Percentiles rank a stretch among this genome's conserved stretches.
Conservation (phyloP, 2,797 vertebrate species). For the Rhadinocentrus ornatus region DNA sequence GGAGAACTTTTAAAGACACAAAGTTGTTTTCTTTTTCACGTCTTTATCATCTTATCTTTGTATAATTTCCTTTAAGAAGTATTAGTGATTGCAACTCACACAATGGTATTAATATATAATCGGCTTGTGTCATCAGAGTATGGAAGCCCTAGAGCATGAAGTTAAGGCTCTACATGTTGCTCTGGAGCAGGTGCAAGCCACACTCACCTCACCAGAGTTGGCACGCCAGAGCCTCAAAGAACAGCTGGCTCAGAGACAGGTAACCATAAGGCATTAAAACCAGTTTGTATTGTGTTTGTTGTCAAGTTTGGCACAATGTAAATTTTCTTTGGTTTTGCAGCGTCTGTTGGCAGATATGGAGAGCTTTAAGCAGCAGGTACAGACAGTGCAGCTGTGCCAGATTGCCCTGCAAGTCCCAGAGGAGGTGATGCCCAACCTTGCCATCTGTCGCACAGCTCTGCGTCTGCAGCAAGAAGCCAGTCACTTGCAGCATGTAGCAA, state of each 20-base stretch:
- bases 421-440: conserved; percentile 88
- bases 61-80: background rate
- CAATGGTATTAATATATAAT: background rate
- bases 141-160: conserved; percentile 93
- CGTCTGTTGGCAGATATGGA: conserved; percentile 94
- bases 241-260: conserved; percentile 95
- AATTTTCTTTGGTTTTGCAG: conserved; percentile 71
- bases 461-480: conserved; percentile 95
- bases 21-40: background rate
- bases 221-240: conserved; percentile 94
- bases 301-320: background rate
- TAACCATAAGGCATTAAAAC: conserved; percentile 53
- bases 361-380: conserved; percentile 94
- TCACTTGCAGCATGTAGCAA: conserved; percentile 93
- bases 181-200: conserved; percentile 92
- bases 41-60: background rate
- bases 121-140: conserved; percentile 83
- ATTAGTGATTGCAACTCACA: background rate
- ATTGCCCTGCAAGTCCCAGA: conserved; percentile 92
- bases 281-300: background rate
- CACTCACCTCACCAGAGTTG: conserved; percentile 90
- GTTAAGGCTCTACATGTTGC: conserved; percentile 90
- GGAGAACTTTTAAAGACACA: background rate
- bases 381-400: conserved; percentile 90
- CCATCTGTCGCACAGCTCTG: conserved; percentile 91